These are phyloP conservation scores for Tragelaphus buxtoni DNA, from an alignment of 2,113 vertebrate species.

Conservation along the genomic window DNA sequence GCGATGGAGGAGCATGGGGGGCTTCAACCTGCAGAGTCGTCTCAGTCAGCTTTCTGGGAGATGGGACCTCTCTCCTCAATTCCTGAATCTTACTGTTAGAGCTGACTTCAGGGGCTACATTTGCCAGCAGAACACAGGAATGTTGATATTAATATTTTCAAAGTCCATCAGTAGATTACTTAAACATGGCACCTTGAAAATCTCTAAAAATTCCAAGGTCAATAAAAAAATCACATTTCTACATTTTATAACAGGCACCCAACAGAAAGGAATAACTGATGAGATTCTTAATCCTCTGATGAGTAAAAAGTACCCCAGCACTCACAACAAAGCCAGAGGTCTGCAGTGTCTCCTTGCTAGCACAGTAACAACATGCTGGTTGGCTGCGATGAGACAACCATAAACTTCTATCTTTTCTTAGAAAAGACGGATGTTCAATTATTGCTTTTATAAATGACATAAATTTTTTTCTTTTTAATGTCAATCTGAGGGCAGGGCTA, in stretches of 20 bases:
- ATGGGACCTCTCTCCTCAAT: neutral
- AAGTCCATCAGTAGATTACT: neutral
- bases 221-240: neutral
- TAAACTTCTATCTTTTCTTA: neutral
- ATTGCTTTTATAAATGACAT: neutral
- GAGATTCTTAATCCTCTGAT: neutral
- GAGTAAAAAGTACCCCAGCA: neutral
- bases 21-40: no score
- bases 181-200: neutral
- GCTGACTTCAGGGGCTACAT: neutral
- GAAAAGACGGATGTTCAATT: neutral
- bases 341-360: neutral
- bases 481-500: neutral
- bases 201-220: neutral
- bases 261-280: neutral
- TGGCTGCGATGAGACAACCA: neutral
- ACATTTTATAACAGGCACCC: neutral
- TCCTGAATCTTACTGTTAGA: neutral
- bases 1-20: neutral
- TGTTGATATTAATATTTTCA: neutral
- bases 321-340: neutral
- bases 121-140: neutral
- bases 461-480: neutral
- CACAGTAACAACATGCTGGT: accelerated
- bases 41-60: neutral